phyloP scores from a whole-genome alignment of 2,888 invertebrate genomes.

The Palloptera scutellata region DNA sequence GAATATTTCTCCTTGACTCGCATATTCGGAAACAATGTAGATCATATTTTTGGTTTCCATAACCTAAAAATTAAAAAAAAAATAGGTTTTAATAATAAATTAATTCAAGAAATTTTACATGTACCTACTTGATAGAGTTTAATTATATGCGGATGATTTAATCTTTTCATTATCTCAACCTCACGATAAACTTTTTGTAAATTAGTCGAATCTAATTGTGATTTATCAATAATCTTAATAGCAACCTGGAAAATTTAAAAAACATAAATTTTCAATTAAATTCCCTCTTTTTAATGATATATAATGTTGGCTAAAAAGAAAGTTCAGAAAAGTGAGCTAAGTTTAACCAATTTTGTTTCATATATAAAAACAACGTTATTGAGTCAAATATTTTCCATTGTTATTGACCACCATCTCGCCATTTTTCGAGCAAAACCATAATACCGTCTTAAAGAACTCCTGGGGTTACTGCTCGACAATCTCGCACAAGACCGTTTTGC shows the following conservation, averaged over 20 bases:
- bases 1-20: slow-evolving; percentile 97
- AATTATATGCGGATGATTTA: slow-evolving; percentile 97
- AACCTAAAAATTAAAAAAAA: slow-evolving; percentile 72
- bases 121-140: slow-evolving; percentile 88
- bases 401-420: too few species aligned
- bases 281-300: neutral
- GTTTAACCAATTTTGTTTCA: too few species aligned
- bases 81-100: slow-evolving; percentile 1
- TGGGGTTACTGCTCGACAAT: too few species aligned
- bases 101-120: neutral
- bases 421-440: too few species aligned
- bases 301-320: too few species aligned
- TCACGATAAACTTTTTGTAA: slow-evolving; percentile 95
- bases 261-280: slow-evolving; percentile 3
- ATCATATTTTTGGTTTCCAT: slow-evolving; percentile 99
- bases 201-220: slow-evolving; percentile 88
- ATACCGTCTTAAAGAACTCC: too few species aligned
- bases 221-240: slow-evolving; percentile 95
- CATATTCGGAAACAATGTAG: slow-evolving; percentile 97
- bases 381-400: too few species aligned
- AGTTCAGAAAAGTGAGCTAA: too few species aligned
- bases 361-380: too few species aligned
- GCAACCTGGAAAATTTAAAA: slow-evolving; percentile 77
- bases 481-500: too few species aligned
- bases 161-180: slow-evolving; percentile 95